Evolutionary conservation across 2,888 invertebrate genomes (phyloP).

Genomic region (Athalia rosae): DNA sequence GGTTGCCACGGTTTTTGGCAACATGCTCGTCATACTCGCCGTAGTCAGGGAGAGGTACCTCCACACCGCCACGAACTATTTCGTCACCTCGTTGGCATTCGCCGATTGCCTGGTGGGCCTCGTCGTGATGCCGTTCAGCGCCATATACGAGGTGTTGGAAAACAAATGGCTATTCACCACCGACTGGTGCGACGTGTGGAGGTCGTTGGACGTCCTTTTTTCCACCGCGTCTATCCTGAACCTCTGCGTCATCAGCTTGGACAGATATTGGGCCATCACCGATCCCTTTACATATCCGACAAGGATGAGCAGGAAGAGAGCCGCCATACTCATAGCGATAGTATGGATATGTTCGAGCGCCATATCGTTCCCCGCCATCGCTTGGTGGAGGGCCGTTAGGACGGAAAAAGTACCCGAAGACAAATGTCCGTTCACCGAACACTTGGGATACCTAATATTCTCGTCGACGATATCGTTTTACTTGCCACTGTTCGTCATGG

Average conservation of each 20-base stretch:
- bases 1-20: conserved; percentile 95
- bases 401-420: conserved; percentile 86
- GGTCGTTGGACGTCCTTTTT: conserved; percentile 96
- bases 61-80: conserved; percentile 97
- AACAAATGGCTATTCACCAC: conserved; percentile 96
- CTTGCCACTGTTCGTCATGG: conserved; percentile 96
- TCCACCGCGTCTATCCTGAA: conserved; percentile 98
- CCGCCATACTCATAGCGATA: conserved; percentile 90
- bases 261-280: conserved; percentile 99
- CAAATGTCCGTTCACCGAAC: conserved; percentile 97
- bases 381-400: conserved; percentile 94
- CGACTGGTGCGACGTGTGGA: conserved; percentile 98
- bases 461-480: conserved; percentile 99
- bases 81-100: conserved; percentile 96
- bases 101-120: conserved; percentile 97
- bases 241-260: conserved; percentile 96
- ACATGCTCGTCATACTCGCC: conserved; percentile 94
- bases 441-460: conserved; percentile 96
- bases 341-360: conserved; percentile 98
- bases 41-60: conserved; percentile 94
- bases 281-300: conserved; percentile 98
- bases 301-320: conserved; percentile 92
- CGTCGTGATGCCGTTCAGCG: conserved; percentile 98
- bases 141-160: conserved; percentile 90
- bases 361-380: conserved; percentile 98